phyloP scores from a whole-genome alignment of 2,113 vertebrate species.

The Colaptes auratus region DNA sequence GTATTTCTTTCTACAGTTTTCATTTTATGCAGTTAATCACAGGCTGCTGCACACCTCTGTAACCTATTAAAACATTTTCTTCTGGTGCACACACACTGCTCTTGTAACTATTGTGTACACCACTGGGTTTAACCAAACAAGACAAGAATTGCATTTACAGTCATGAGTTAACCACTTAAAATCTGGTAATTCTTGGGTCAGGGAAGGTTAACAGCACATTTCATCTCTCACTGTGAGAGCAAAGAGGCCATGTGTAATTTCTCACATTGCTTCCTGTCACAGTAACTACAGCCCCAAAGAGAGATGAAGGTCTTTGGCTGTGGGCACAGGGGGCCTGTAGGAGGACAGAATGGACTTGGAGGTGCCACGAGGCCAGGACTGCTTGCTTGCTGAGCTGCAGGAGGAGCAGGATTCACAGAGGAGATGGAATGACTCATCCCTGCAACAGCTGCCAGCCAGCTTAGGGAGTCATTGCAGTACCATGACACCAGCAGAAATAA shows the following conservation, averaged over 20 bases:
- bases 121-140: background rate
- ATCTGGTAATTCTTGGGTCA: rapidly evolving
- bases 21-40: background rate
- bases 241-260: rapidly evolving
- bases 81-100: background rate
- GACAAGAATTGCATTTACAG: background rate
- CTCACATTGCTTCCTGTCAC: background rate
- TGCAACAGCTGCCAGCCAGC: rapidly evolving
- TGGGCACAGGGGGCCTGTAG: rapidly evolving
- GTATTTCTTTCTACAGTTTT: background rate
- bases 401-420: rapidly evolving
- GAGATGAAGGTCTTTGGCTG: background rate
- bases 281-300: rapidly evolving
- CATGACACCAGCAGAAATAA: background rate
- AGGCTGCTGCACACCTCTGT: background rate
- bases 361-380: rapidly evolving
- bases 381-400: rapidly evolving
- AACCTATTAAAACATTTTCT: background rate
- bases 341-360: background rate
- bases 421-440: background rate
- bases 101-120: background rate
- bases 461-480: rapidly evolving
- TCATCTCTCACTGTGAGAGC: rapidly evolving
- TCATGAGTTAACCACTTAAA: background rate
- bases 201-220: background rate